These are phyloP conservation scores for Crocallis elinguaria DNA, from an alignment of 2,888 invertebrate genomes.

Conservation along the genomic window DNA sequence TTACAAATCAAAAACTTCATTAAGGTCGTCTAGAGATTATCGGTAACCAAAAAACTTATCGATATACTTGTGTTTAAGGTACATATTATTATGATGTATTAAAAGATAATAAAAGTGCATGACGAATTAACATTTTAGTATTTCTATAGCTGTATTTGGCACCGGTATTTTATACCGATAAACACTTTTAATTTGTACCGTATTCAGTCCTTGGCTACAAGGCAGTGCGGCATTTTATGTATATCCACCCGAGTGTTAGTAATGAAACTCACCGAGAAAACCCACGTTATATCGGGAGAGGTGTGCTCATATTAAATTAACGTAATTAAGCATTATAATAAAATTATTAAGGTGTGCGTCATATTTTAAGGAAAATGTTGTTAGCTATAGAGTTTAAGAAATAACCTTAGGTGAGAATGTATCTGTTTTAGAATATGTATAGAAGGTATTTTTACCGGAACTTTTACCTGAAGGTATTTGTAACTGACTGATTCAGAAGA, in stretches of 20 bases:
- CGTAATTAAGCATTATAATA: constrained; percentile 42
- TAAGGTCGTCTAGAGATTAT: too few species aligned
- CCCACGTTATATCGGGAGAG: constrained; percentile 45
- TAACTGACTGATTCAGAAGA: too few species aligned
- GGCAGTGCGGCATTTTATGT: not conserved
- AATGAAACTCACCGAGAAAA: constrained; percentile 44
- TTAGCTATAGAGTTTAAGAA: not conserved
- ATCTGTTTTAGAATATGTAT: not conserved
- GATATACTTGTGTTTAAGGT: too few species aligned
- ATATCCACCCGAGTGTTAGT: constrained; percentile 25
- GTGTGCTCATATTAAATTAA: constrained; percentile 55
- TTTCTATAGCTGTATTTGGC: too few species aligned
- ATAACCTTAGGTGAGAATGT: constrained; percentile 20
- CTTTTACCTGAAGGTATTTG: too few species aligned
- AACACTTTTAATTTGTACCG: not conserved
- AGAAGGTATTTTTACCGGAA: too few species aligned
- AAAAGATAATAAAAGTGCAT: too few species aligned
- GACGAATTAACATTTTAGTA: too few species aligned
- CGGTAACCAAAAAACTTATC: too few species aligned
- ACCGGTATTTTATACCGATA: not conserved
- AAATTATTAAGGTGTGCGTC: constrained; percentile 1
- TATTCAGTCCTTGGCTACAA: not conserved
- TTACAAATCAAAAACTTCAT: too few species aligned
- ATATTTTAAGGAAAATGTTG: constrained; percentile 3
- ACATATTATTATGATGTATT: too few species aligned